Evolutionary conservation across 2,113 vertebrate genomes (phyloP), one percentile per base, ranked within the genome.

Genomic region (Muscicapa adusta): DNA sequence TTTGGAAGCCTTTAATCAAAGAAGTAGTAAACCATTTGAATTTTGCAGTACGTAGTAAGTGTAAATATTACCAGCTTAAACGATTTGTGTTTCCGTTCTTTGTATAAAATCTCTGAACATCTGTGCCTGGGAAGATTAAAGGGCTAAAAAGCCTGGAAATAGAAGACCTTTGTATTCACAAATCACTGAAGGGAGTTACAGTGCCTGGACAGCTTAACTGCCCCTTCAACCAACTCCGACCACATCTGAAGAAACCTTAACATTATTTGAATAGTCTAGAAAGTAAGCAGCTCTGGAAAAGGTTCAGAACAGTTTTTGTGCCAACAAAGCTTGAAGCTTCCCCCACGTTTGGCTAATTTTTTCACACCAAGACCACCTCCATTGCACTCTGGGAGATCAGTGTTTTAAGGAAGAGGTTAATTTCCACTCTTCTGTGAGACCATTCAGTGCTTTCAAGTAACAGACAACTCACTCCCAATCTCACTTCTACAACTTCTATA

Each of bases 151-250:
- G 81, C 78, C 77, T 93, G 93, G 93, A 96, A 97, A 97, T 48
- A 97, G 96, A 91, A 87, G 94, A 96, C 79, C 83, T 95, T 93
- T 94, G 93, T 93, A 92, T 93, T 93, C 74, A 90, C 91, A 96
- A 96, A 85, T 84, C 91, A 84, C 83, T 89, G 75, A 91, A 72
- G 84, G 92, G 88, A 92, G 87, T 87, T 92, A 76, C 78, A 51
- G 85, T 66, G 93, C 58, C 50, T 85, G 87, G 85, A 67, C 88
- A 96, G 85, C 85, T 58, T 85, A 95, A 89, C 79, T 76, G 82
- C 40, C 65, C 77, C 79, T 89, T 86, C 86, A 95, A 89, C 76
- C 74, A 89, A 83, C 65, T 94, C 7, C 10, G 38, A 91, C 96
- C 92, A 96, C 95, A 96, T 96, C 92, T 95, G 84, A 97, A 93